Percentiles rank a stretch among this genome's conserved stretches.
phyloP scores from a whole-genome alignment of 2,113 vertebrate genomes.

The Cebus imitator region DNA sequence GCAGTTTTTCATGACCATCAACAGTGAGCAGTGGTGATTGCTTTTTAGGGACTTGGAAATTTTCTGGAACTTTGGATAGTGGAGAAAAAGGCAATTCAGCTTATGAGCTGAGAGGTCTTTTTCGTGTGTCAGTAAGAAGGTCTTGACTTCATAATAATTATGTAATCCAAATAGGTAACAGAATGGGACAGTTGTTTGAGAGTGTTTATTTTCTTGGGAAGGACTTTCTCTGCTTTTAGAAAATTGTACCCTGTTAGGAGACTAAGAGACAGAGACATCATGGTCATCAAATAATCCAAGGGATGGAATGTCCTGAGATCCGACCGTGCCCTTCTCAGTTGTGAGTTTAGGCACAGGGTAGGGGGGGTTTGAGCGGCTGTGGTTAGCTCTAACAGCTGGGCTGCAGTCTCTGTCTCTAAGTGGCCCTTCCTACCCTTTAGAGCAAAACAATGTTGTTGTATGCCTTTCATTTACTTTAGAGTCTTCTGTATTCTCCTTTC shows the following conservation, averaged over 20 bases:
- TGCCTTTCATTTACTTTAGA: not conserved
- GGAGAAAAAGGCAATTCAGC: not conserved
- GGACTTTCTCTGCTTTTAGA: conserved; percentile 71
- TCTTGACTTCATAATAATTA: conserved; percentile 61
- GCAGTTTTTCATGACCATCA: not conserved
- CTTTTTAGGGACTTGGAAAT: not conserved
- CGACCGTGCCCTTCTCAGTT: not conserved
- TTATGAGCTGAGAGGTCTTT: conserved; percentile 31
- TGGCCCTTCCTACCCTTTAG: not conserved
- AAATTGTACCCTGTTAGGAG: conserved; percentile 66
- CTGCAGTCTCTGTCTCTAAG: not conserved
- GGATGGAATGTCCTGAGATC: conserved; percentile 64
- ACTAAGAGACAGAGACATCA: conserved; percentile 60
- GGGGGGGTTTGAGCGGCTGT: not conserved
- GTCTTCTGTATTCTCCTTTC: not conserved
- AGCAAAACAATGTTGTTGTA: conserved; percentile 19
- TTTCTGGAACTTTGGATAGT: conserved; percentile 20
- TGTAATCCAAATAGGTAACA: conserved; percentile 71
- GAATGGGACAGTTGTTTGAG: conserved; percentile 69
- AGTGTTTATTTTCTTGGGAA: conserved; percentile 76
- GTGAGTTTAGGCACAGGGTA: conserved; percentile 23
- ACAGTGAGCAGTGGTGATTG: not conserved
- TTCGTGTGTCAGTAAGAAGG: conserved; percentile 26
- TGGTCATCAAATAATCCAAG: conserved; percentile 56
- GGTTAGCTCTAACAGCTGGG: conserved; percentile 10